phyloP scores from a whole-genome alignment of 2,113 vertebrate genomes.

The Myiopsitta monachus region DNA sequence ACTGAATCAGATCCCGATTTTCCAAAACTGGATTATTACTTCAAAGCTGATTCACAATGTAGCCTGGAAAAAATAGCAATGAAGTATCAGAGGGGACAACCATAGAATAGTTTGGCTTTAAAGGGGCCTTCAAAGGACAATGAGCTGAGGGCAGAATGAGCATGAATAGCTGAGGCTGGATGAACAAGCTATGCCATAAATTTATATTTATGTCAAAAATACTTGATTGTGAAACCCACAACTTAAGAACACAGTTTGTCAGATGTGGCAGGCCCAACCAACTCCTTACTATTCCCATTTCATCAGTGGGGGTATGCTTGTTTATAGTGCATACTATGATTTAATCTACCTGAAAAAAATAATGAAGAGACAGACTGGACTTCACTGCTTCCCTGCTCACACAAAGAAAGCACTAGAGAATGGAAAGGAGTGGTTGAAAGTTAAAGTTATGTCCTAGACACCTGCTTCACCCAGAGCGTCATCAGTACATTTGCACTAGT shows the following conservation, averaged over 20 bases:
- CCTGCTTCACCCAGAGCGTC: accelerated
- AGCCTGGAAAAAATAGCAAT: not conserved
- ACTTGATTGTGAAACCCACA: not conserved
- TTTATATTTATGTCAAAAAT: not conserved
- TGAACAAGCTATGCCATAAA: not conserved
- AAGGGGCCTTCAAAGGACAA: not conserved
- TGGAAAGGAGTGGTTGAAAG: not conserved
- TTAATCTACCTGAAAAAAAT: not conserved
- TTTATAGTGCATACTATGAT: not conserved
- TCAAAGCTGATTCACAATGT: not conserved
- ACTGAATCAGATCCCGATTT: not conserved
- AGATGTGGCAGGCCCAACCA: not conserved
- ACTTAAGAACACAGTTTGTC: not conserved
- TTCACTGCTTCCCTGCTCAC: not conserved
- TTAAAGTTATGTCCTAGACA: not conserved
- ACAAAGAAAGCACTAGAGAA: not conserved
- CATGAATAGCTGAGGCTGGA: not conserved
- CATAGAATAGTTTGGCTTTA: not conserved
- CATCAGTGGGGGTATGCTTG: not conserved
- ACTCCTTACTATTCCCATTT: not conserved
- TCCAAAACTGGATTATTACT: not conserved
- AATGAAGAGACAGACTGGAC: not conserved
- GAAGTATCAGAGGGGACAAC: not conserved
- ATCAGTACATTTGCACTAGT: not conserved
- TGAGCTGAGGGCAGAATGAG: not conserved